Base-by-base conservation (phyloP, 1,140 invertebrate genomes). In the Helicoverpa armigera region DNA sequence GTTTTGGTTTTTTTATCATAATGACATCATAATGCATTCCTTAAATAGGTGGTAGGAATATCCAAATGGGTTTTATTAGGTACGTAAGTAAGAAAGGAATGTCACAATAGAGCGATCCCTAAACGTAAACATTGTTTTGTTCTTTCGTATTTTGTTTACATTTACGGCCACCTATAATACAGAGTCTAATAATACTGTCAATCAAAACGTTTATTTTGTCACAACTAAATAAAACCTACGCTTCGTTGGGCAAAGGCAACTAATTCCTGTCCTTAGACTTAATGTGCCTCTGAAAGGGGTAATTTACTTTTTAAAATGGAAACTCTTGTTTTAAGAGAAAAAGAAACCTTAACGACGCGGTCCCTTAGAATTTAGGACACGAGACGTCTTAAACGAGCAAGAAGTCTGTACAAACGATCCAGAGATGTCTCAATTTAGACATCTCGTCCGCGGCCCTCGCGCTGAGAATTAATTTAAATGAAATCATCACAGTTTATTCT, bases 401-500 rank as follows among this genome's bases (percentile, higher is more conserved):
- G 81, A 87, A 83, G 81, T 86, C 81, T 80, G 82, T 84, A 84
- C 82, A 87, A 86, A 85, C 83, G 76, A 83, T 77, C 48, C 70
- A 81, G 83, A 77, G 75, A 85, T 81, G 80, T 86, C 84, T 90
- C 86, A 88, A 88, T 88, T 87, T 83, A 85, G 84, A 88, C 87
- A 86, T 86, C 53, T 79, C 86, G 83, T 82, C 83, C 83, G 85
- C 70, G 60, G 86, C 80, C 53, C 70, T 72, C 77, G 85, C 85
- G 87, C 85, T 78, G 80, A 80, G 87, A 91, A 92, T 91, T 91
- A 89, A 91, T 92, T 92, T 89, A 91, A 91, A 92, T 90, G 86
- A 91, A 92, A 91, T 89, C 88, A 90, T 91, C 89, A 89, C 90
- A 91, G 89, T 92, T 92, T 92, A 91, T 91, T 91, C 86, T 87